Percentiles rank a stretch among this genome's conserved stretches.
These are phyloP conservation scores for Dioctria linearis DNA, from an alignment of 2,888 invertebrate species.

Conservation along the genomic window DNA sequence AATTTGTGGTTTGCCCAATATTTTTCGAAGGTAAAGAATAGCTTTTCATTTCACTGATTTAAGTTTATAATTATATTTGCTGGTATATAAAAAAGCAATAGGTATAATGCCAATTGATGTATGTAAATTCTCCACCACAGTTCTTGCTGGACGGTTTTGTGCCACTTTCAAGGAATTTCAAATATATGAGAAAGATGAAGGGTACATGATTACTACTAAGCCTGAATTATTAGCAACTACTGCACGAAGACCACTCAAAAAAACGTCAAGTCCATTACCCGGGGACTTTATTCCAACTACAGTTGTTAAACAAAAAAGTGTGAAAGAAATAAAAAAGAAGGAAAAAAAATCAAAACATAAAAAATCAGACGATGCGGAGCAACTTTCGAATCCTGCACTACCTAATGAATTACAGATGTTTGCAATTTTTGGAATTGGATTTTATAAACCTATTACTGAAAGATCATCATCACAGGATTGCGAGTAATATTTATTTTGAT, in stretches of 20 bases:
- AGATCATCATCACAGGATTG: background rate
- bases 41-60: no score
- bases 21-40: no score
- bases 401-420: background rate
- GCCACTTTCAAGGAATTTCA: background rate
- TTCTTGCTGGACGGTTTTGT: background rate
- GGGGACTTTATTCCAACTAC: background rate
- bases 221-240: background rate
- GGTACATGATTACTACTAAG: background rate
- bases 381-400: no score
- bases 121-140: background rate
- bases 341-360: background rate
- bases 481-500: background rate
- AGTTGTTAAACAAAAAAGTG: background rate
- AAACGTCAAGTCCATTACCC: background rate
- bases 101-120: no score
- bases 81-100: no score
- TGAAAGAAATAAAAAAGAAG: background rate
- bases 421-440: conserved; percentile 43
- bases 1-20: no score
- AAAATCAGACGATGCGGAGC: background rate
- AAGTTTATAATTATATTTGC: no score
- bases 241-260: background rate
- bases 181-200: background rate
- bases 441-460: conserved; percentile 40